Evolutionary conservation across 1,140 invertebrate genomes (phyloP).

Genomic region (Pentalonia nigronervosa): DNA sequence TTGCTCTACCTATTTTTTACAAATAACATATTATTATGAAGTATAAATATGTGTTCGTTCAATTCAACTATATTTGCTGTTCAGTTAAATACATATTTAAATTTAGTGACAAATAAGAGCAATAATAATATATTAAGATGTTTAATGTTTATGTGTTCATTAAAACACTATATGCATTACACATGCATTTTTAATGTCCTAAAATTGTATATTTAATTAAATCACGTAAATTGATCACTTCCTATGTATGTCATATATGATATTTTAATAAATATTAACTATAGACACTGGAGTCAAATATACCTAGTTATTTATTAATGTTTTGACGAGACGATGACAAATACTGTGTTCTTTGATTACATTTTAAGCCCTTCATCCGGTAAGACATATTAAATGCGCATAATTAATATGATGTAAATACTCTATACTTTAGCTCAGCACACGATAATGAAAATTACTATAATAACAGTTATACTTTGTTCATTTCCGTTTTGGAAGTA

Average conservation of each 20-base stretch:
- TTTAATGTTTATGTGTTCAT: not conserved
- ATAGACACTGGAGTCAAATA: not conserved
- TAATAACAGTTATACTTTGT: not conserved
- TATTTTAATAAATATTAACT: not conserved
- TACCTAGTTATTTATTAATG: not conserved
- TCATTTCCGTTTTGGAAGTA: constrained; percentile 36
- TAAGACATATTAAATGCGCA: not conserved
- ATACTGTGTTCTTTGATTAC: not conserved
- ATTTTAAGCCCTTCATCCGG: not conserved
- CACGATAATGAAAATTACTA: not conserved
- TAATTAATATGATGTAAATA: not conserved
- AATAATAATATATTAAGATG: not conserved
- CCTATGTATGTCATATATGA: not conserved
- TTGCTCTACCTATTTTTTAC: not conserved
- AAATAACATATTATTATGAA: not conserved
- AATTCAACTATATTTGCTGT: not conserved
- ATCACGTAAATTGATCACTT: not conserved
- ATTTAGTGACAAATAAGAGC: not conserved
- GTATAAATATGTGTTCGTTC: not conserved
- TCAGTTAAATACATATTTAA: not conserved
- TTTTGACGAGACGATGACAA: not conserved
- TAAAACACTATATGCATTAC: not conserved
- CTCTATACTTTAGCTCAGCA: too few species aligned
- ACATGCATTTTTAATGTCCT: not conserved
- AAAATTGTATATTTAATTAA: not conserved